Conservation (phyloP, 2,797 vertebrate species). For the Sebastes alutus region DNA sequence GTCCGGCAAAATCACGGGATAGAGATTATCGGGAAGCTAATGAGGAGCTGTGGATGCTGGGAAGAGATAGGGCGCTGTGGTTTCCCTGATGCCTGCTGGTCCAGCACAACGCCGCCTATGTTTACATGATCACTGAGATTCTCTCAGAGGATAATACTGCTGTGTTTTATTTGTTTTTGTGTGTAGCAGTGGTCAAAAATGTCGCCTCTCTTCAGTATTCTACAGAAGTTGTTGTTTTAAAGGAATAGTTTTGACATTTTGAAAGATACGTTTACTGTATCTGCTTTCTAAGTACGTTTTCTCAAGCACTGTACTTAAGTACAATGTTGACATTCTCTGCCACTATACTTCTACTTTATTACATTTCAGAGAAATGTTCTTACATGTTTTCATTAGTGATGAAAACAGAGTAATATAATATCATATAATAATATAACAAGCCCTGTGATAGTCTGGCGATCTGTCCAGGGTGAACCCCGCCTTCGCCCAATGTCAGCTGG, state of each 20-base stretch:
- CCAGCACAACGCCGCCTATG: conserved; percentile 25
- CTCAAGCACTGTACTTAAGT: too few relatives aligned
- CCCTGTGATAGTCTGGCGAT: too few relatives aligned
- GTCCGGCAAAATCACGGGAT: conserved; percentile 59
- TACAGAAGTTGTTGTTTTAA: background rate
- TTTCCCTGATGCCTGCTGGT: conserved; percentile 36
- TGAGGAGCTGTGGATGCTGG: conserved; percentile 64
- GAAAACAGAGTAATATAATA: too few relatives aligned
- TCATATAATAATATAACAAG: too few relatives aligned
- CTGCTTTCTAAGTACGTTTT: too few relatives aligned
- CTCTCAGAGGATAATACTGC: background rate
- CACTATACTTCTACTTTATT: too few relatives aligned
- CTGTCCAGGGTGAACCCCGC: too few relatives aligned
- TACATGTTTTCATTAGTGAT: too few relatives aligned
- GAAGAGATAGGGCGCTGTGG: conserved; percentile 46
- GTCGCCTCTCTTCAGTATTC: background rate
- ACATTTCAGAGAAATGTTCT: too few relatives aligned
- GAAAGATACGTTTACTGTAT: background rate
- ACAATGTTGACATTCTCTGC: too few relatives aligned
- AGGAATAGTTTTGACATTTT: background rate
- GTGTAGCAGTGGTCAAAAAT: background rate
- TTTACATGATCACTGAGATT: conserved; percentile 28
- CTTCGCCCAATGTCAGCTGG: too few relatives aligned
- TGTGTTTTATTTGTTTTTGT: background rate
- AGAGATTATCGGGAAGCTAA: conserved; percentile 62